A percentile compares a stretch with the other conserved stretches of the same genome.
Conservation (phyloP, 92 coral and sea anemone species). For the Bergia sp. region DNA sequence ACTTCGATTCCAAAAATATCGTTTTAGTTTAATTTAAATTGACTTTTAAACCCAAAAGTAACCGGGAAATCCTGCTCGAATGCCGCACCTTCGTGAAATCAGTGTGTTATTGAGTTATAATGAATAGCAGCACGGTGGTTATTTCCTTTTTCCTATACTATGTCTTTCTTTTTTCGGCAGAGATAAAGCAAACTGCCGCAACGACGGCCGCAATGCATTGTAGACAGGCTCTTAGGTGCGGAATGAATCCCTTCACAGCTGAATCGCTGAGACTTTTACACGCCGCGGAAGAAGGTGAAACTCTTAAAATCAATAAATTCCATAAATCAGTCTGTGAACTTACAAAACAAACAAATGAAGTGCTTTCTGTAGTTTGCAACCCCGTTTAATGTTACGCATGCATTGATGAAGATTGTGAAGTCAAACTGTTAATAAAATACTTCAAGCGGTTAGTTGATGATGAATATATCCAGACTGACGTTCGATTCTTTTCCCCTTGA, state of each 20-base stretch:
- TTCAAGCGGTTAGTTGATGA: constrained; percentile 8
- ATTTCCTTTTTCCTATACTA: constrained; percentile 25
- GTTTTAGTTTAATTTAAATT: background rate
- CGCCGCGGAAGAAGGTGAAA: constrained; percentile 38
- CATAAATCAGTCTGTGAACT: constrained; percentile 3
- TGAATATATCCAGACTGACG: background rate
- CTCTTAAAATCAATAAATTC: constrained; percentile 17
- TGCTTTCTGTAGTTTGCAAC: background rate
- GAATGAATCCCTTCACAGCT: constrained; percentile 37
- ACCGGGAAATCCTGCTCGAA: constrained; percentile 8
- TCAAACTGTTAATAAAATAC: background rate
- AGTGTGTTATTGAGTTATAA: constrained; percentile 33
- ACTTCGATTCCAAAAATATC: background rate
- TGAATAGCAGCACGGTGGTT: constrained; percentile 12
- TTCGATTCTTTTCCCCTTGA: background rate
- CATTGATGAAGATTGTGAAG: background rate
- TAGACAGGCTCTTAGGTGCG: constrained; percentile 41
- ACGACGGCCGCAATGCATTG: constrained; percentile 50
- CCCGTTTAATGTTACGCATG: background rate
- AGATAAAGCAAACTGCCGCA: constrained; percentile 48
- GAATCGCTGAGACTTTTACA: constrained; percentile 42
- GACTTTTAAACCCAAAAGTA: background rate
- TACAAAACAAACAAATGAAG: background rate
- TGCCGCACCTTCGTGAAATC: constrained; percentile 36
- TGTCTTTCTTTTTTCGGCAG: constrained; percentile 37